phyloP scores from a whole-genome alignment of 2,113 vertebrate genomes.

The Serranochromis macrocephalus region DNA sequence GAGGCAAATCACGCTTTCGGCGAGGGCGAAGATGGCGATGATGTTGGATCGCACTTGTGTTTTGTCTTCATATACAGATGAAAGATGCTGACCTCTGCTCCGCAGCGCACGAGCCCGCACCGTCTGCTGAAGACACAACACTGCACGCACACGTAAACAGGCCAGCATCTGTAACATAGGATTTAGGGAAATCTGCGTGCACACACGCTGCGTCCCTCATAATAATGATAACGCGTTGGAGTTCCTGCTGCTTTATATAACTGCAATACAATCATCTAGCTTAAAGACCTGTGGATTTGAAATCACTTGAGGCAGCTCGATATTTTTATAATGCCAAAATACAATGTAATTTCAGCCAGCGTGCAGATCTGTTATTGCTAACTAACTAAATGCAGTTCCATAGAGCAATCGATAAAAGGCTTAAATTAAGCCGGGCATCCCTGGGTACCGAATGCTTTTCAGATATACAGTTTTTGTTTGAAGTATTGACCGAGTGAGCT shows the following conservation, averaged over 20 bases:
- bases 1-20: not conserved
- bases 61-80: not conserved
- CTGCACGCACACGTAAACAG: not conserved
- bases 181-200: not conserved
- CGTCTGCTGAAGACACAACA: not conserved
- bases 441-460: not conserved
- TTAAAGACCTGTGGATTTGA: not conserved
- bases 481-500: not conserved
- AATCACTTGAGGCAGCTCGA: slow-evolving; percentile 13
- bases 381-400: slow-evolving; percentile 17
- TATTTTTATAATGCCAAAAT: slow-evolving; percentile 20
- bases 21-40: not conserved
- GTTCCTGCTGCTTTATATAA: slow-evolving; percentile 3
- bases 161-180: not conserved
- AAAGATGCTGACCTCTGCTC: not conserved
- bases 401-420: slow-evolving; percentile 15
- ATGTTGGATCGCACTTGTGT: not conserved
- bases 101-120: not conserved
- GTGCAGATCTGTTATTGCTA: slow-evolving; percentile 3
- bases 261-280: not conserved
- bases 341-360: not conserved
- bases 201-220: not conserved
- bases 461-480: not conserved
- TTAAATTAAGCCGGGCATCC: not conserved
- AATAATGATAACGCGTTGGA: not conserved